phyloP scores from a whole-genome alignment of 2,113 vertebrate genomes.

The Oryzias woworae region DNA sequence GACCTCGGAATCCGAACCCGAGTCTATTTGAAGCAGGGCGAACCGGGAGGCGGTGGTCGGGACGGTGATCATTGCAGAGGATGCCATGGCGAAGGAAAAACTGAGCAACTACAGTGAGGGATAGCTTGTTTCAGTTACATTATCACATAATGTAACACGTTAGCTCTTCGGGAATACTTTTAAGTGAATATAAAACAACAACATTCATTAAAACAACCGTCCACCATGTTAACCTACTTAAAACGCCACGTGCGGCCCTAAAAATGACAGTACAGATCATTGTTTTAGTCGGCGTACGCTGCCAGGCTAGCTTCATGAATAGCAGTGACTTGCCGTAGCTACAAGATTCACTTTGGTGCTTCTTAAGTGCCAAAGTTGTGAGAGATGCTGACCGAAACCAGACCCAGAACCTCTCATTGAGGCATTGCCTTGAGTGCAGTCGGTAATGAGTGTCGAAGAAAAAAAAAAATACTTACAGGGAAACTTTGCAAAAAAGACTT shows the following conservation, averaged over 20 bases:
- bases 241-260: too few species aligned
- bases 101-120: not conserved
- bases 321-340: conserved; percentile 47
- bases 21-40: conserved; percentile 90
- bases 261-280: too few species aligned
- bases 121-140: not conserved
- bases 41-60: conserved; percentile 91
- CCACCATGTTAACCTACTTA: too few species aligned
- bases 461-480: not conserved
- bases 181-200: too few species aligned
- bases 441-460: not conserved
- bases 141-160: conserved; percentile 1
- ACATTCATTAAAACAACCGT: too few species aligned
- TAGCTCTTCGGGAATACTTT: not conserved
- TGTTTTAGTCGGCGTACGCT: too few species aligned
- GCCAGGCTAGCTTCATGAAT: conserved; percentile 40
- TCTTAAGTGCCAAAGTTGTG: conserved; percentile 47
- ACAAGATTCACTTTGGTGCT: conserved; percentile 35
- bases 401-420: not conserved
- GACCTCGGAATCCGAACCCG: conserved; percentile 83
- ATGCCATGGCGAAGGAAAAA: conserved; percentile 77
- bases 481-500: conserved; percentile 47
- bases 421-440: not conserved
- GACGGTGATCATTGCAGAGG: conserved; percentile 83
- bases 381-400: not conserved